Evolutionary conservation across 2,888 invertebrate genomes (phyloP).

Genomic region (Aspidiotus destructor): DNA sequence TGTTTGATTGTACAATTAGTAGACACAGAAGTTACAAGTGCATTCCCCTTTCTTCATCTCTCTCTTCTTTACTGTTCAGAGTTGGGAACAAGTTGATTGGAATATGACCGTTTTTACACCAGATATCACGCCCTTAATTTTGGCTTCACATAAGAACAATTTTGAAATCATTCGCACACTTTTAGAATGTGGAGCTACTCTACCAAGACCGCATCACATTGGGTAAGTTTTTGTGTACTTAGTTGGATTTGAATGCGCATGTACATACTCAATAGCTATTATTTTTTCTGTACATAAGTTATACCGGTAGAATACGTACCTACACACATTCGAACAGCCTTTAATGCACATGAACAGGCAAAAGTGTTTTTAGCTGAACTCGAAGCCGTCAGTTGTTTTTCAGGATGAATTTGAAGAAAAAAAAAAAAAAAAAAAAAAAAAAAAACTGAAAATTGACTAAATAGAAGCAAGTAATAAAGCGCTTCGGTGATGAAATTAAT

Average conservation of each 20-base stretch:
- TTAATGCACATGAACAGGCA: too few relatives aligned
- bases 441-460: too few relatives aligned
- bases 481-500: too few relatives aligned
- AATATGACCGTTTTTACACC: conserved; percentile 78
- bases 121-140: conserved; percentile 84
- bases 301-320: background rate
- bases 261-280: background rate
- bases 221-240: conserved; percentile 45
- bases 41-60: too few relatives aligned
- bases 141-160: conserved; percentile 89
- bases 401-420: too few relatives aligned
- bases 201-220: conserved; percentile 82
- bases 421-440: too few relatives aligned
- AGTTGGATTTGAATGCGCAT: too few relatives aligned
- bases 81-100: conserved; percentile 77
- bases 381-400: too few relatives aligned
- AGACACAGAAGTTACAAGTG: too few relatives aligned
- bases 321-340: background rate
- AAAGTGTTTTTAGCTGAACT: too few relatives aligned
- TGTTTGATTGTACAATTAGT: too few relatives aligned
- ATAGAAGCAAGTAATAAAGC: too few relatives aligned
- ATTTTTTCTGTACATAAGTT: background rate
- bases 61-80: conserved; percentile 47
- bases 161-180: conserved; percentile 92
- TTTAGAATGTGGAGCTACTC: conserved; percentile 80